A percentile compares a stretch with the other conserved stretches of the same genome.
Conservation (phyloP, 1,140 invertebrate genomes). For the Aphis craccivora region DNA sequence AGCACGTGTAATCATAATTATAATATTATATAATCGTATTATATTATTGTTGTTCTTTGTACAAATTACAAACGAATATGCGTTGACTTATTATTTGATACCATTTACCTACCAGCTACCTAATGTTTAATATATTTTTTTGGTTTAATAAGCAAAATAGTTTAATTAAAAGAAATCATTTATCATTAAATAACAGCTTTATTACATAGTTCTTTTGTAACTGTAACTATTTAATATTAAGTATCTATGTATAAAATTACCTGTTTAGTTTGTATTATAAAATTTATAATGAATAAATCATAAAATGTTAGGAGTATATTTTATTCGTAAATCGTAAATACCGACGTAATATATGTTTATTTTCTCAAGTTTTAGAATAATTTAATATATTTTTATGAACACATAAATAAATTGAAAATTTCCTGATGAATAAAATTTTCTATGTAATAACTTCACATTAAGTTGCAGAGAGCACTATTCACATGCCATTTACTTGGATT, state of each 20-base stretch:
- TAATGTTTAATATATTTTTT: background rate
- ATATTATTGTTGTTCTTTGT: constrained; percentile 9
- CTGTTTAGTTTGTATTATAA: background rate
- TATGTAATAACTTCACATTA: background rate
- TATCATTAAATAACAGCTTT: background rate
- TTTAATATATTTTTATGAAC: background rate
- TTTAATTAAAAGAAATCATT: background rate
- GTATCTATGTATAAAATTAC: background rate
- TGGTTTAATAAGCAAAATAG: background rate
- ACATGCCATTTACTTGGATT: background rate
- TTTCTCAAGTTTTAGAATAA: background rate
- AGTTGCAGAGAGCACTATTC: background rate
- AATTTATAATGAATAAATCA: background rate
- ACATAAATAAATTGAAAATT: background rate
- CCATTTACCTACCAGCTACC: background rate
- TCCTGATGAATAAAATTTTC: background rate
- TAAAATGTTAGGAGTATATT: background rate
- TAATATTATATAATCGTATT: constrained; percentile 24
- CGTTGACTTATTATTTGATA: background rate
- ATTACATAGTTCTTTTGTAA: background rate
- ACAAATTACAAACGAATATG: background rate
- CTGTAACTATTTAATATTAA: background rate
- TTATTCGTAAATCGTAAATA: background rate
- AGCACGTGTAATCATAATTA: constrained; percentile 25
- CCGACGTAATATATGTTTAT: background rate